phyloP scores from a whole-genome alignment of 2,797 vertebrate genomes.

The Catamblyrhynchus diadema region DNA sequence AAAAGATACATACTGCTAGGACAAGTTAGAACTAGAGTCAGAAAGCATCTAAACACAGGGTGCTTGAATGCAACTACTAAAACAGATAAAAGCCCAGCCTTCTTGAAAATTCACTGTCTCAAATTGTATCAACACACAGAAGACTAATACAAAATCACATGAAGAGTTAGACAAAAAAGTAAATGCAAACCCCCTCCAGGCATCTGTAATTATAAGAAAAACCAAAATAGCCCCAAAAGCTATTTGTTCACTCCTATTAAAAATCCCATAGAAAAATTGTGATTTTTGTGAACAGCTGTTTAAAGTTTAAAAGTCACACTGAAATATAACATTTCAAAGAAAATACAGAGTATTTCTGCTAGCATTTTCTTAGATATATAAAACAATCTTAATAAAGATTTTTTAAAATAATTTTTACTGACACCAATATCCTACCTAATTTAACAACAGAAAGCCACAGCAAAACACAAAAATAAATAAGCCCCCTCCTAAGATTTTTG shows the following conservation, averaged over 20 bases:
- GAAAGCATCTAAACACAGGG: background rate
- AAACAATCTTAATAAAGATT: background rate
- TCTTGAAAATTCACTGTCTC: background rate
- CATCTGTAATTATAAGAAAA: background rate
- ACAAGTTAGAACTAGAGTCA: background rate
- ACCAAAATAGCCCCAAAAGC: background rate
- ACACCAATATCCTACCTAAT: background rate
- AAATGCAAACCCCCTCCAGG: background rate
- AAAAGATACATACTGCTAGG: fast-evolving
- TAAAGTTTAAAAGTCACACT: background rate
- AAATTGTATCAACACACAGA: background rate
- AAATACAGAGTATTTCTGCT: background rate
- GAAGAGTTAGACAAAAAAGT: background rate
- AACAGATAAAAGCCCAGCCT: background rate
- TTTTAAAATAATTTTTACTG: background rate
- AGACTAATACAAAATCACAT: background rate
- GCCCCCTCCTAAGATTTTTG: fast-evolving
- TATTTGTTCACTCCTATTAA: background rate
- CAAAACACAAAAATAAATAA: background rate
- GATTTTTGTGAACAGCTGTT: background rate
- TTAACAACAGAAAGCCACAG: background rate
- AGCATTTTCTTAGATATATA: background rate
- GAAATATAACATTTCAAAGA: background rate
- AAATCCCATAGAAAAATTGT: background rate
- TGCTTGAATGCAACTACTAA: background rate